phyloP scores from a whole-genome alignment of 2,888 invertebrate genomes.

The Sipha maydis region DNA sequence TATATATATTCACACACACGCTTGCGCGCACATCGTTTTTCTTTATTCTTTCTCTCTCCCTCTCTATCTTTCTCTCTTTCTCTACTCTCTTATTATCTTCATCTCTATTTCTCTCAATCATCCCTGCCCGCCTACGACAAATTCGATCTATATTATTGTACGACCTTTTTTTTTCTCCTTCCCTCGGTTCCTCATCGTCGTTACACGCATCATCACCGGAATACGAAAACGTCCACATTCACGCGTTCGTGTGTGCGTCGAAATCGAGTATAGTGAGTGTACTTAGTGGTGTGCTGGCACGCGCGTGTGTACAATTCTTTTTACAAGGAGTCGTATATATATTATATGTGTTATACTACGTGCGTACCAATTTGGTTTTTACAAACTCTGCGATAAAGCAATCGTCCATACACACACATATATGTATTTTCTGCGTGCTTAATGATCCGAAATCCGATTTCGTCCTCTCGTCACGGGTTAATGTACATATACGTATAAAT shows the following conservation, averaged over 20 bases:
- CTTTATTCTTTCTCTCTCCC: neutral
- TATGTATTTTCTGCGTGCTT: neutral
- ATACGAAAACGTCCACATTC: conserved; percentile 27
- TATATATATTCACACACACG: neutral
- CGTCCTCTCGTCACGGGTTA: neutral
- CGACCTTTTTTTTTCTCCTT: conserved; percentile 5
- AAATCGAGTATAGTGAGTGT: too few species aligned
- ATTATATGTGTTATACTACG: neutral
- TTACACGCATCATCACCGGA: neutral
- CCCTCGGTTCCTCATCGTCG: neutral
- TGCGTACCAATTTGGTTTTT: neutral
- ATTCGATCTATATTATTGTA: conserved; percentile 41
- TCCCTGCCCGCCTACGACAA: neutral
- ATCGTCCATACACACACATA: neutral
- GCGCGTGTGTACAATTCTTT: neutral
- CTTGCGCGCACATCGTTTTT: neutral
- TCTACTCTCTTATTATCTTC: neutral
- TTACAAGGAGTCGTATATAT: neutral
- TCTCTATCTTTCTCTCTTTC: neutral
- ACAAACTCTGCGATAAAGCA: neutral
- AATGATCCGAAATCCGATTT: conserved; percentile 56
- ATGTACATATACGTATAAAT: neutral
- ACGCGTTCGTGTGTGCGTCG: neutral
- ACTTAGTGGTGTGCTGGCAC: neutral
- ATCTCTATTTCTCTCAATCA: too few species aligned